phyloP scores from a whole-genome alignment of 1,140 invertebrate species.

The Luehdorfia chinensis region DNA sequence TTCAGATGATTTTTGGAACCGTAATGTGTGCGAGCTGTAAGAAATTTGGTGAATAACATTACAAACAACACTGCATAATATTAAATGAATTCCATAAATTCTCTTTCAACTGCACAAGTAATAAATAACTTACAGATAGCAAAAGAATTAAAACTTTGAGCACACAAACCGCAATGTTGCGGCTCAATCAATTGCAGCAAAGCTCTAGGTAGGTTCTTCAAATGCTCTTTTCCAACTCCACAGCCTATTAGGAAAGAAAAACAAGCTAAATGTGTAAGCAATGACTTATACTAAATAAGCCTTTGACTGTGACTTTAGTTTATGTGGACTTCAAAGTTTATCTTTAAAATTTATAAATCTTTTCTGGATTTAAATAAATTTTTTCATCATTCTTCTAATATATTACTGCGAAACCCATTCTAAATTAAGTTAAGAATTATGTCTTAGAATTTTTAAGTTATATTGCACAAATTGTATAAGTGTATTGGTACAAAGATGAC shows the following conservation, averaged over 20 bases:
- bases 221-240: conserved; percentile 39
- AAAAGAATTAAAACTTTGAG: conserved; percentile 34
- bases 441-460: too few species aligned
- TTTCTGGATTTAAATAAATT: too few species aligned
- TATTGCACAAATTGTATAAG: too few species aligned
- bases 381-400: too few species aligned
- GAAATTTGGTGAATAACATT: conserved; percentile 23
- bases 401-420: too few species aligned
- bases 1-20: conserved; percentile 55
- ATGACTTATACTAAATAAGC: too few species aligned
- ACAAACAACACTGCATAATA: conserved; percentile 5
- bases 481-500: too few species aligned
- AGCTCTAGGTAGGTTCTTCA: conserved; percentile 39
- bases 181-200: conserved; percentile 37
- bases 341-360: too few species aligned
- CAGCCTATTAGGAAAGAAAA: conserved; percentile 21
- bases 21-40: conserved; percentile 61
- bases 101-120: conserved; percentile 1
- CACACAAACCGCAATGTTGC: conserved; percentile 48
- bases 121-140: conserved; percentile 37
- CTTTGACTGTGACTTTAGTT: too few species aligned
- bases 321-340: too few species aligned
- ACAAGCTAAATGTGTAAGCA: conserved; percentile 36
- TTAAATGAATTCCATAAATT: neutral
- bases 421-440: too few species aligned